Conservation (phyloP, 2,113 vertebrate genomes). For the Trogon surrucura region DNA sequence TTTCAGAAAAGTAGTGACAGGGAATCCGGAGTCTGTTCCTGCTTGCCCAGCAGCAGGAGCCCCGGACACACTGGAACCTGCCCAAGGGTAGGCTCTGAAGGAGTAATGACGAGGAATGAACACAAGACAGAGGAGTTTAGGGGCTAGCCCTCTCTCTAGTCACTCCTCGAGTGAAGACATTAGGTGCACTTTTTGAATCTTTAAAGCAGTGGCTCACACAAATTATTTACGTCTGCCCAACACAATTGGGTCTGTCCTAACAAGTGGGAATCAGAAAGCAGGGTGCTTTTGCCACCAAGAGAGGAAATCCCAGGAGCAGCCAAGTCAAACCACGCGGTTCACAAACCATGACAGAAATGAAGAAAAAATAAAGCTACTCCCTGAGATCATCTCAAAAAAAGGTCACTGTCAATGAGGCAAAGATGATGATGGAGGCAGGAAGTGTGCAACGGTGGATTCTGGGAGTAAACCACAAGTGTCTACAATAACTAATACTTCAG, state of each 20-base stretch:
- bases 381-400: background rate
- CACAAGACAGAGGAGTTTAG: background rate
- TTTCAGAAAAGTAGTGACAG: background rate
- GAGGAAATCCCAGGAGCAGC: background rate
- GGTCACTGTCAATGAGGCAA: background rate
- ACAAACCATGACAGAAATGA: background rate
- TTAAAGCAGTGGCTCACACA: rapidly evolving
- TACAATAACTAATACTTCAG: background rate
- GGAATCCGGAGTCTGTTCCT: background rate
- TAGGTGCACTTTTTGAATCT: background rate
- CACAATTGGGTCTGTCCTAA: background rate
- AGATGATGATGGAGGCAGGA: background rate
- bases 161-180: background rate
- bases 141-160: background rate
- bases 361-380: background rate
- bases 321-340: background rate
- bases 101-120: background rate
- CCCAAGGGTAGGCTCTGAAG: background rate
- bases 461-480: background rate
- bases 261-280: background rate
- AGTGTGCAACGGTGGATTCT: background rate
- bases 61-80: background rate
- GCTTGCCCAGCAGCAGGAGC: background rate
- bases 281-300: background rate
- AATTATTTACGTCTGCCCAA: background rate